A percentile compares a stretch with the other conserved stretches of the same genome.
Conservation (phyloP, 2,888 invertebrate genomes). For the Nomada ruficornis region DNA sequence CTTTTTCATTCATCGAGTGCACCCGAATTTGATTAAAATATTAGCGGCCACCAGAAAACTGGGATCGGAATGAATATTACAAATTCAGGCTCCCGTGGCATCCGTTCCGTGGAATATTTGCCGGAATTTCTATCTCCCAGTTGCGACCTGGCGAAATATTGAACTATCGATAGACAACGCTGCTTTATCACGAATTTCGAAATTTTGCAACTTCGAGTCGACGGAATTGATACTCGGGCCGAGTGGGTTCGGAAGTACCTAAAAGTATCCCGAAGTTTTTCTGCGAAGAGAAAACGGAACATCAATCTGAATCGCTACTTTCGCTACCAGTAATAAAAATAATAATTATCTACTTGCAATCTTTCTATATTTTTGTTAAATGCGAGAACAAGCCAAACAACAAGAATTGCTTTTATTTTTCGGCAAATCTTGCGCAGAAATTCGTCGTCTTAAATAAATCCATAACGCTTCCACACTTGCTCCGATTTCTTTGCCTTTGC, state of each 20-base stretch:
- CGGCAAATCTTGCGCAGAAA: background rate
- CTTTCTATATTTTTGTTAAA: too few species aligned
- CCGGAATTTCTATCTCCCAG: background rate
- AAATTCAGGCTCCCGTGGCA: constrained; percentile 28
- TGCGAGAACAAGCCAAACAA: too few species aligned
- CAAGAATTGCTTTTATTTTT: background rate
- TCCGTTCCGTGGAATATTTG: constrained; percentile 8
- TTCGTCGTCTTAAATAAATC: background rate
- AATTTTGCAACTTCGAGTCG: constrained; percentile 19
- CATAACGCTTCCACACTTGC: background rate
- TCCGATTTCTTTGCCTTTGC: background rate
- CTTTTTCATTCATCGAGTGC: background rate
- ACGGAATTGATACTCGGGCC: background rate
- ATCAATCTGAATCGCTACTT: too few species aligned
- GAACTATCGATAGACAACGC: constrained; percentile 21
- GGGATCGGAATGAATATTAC: constrained; percentile 25
- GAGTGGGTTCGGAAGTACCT: background rate
- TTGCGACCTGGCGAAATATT: constrained; percentile 10
- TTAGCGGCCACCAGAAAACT: background rate
- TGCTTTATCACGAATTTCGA: constrained; percentile 10
- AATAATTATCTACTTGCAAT: too few species aligned
- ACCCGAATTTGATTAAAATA: constrained; percentile 22
- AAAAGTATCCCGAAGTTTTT: background rate
- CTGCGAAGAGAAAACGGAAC: background rate
- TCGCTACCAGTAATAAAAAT: too few species aligned